phyloP scores from a whole-genome alignment of 1,140 invertebrate species.

The Drosophila hydei region DNA sequence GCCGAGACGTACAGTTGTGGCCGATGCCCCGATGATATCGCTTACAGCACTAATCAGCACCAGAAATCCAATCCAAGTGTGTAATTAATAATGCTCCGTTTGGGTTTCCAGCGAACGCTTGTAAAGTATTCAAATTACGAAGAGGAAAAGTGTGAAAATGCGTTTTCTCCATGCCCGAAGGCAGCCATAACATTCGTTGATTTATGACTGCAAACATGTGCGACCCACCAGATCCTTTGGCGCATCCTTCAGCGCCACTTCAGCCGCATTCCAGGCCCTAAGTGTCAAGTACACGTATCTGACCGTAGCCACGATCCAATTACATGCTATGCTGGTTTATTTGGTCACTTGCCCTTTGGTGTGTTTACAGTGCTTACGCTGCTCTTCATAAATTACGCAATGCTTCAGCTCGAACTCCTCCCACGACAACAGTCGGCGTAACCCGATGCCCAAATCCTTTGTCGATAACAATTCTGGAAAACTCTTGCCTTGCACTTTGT shows the following conservation, averaged over 20 bases:
- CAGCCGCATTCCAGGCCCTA: slow-evolving; percentile 1
- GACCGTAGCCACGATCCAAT: slow-evolving; percentile 55
- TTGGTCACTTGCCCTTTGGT: slow-evolving; percentile 49
- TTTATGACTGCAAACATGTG: slow-evolving; percentile 83
- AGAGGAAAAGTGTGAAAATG: slow-evolving; percentile 82
- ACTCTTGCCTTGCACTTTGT: slow-evolving; percentile 48
- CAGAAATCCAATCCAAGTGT: slow-evolving; percentile 75
- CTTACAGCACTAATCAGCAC: slow-evolving; percentile 60
- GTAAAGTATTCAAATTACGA: slow-evolving; percentile 81
- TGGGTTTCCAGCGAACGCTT: slow-evolving; percentile 66
- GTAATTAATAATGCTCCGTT: slow-evolving; percentile 72
- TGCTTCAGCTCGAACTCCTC: slow-evolving; percentile 28
- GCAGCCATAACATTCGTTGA: slow-evolving; percentile 74
- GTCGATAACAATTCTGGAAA: slow-evolving; percentile 68
- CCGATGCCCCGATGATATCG: slow-evolving; percentile 27
- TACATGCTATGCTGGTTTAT: slow-evolving; percentile 65
- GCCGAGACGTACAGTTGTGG: not conserved
- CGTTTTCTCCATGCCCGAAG: slow-evolving; percentile 54
- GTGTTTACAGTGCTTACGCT: slow-evolving; percentile 81
- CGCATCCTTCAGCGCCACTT: slow-evolving; percentile 76
- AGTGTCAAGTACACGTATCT: slow-evolving; percentile 78
- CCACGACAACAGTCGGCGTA: slow-evolving; percentile 45
- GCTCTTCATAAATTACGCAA: slow-evolving; percentile 76
- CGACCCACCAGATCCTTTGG: slow-evolving; percentile 69
- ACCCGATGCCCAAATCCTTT: slow-evolving; percentile 65